Evolutionary conservation across 2,888 invertebrate genomes (phyloP).

Genomic region (Melanchra persicariae): DNA sequence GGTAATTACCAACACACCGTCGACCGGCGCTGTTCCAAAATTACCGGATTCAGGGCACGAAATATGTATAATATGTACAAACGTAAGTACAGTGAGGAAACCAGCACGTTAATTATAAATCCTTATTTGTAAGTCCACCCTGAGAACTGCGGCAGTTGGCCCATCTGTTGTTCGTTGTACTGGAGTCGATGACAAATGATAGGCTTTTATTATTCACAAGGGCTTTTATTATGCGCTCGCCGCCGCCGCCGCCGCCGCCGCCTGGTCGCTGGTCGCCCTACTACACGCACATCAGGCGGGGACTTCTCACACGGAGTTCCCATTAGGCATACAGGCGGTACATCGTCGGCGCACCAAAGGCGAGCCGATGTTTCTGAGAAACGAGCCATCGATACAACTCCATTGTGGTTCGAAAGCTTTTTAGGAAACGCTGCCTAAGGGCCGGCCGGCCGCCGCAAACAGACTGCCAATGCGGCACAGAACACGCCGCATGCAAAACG

Average conservation of each 20-base stretch:
- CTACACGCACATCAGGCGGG: slow-evolving; percentile 9
- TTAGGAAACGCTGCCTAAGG: slow-evolving; percentile 53
- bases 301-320: slow-evolving; percentile 32
- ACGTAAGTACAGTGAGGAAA: slow-evolving; percentile 6
- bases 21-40: slow-evolving; percentile 21
- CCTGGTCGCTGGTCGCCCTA: no score
- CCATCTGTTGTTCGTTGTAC: slow-evolving; percentile 41
- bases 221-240: slow-evolving; percentile 5
- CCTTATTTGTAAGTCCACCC: slow-evolving; percentile 22
- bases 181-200: slow-evolving; percentile 16
- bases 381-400: slow-evolving; percentile 50
- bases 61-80: background rate
- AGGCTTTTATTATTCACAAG: slow-evolving; percentile 6
- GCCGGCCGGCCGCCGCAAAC: slow-evolving; percentile 34
- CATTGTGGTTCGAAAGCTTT: slow-evolving; percentile 51
- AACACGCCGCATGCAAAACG: slow-evolving; percentile 52
- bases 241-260: background rate
- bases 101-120: slow-evolving; percentile 40
- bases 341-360: slow-evolving; percentile 46
- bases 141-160: slow-evolving; percentile 19
- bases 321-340: slow-evolving; percentile 43
- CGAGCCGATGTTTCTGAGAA: slow-evolving; percentile 53
- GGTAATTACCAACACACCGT: slow-evolving; percentile 28
- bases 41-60: slow-evolving; percentile 22
- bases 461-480: slow-evolving; percentile 33